Base-by-base conservation (phyloP, 2,888 invertebrate species). In the Scotopteryx bipunctaria region DNA sequence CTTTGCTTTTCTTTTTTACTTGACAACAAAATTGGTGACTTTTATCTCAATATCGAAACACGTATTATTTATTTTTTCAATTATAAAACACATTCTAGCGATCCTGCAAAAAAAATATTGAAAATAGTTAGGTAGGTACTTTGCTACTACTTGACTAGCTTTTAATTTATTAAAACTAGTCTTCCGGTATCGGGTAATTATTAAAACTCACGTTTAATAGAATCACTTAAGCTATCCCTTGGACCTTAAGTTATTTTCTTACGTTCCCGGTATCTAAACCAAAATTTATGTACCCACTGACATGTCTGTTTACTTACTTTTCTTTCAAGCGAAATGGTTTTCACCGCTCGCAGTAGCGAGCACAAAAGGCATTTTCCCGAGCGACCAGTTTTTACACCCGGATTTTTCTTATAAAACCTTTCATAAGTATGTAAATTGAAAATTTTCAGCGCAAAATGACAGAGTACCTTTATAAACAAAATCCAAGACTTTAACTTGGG, bases 371-470 rank as follows among this genome's bases (percentile, higher is more conserved):
- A 71, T 73, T 66, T 71, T 66, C 64, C 59, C 58, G 57, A 61
- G 66, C 71, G 67, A 74, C 67, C 72, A 67, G 67, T 69, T 73
- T 73, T 73, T 66, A 67, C 67, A 66, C 67, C 62, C 65, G 63
- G 66, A 78, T 77, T 74, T 76, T 73, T 71, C 64, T 71, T 73
- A 68, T 72, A 68, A 72, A 78, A 76, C 71, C 73, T 71, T 76
- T 75, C 67, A 74, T 77, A 76, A 81, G 76, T 77, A 79, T 80
- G 76, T 78, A 81, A 81, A 82, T 81, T 78, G 79, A 78, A 78
- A 75, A 71, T 72, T 74, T 74, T 64, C 61, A 63, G 57, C 59
- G 57, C 64, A 71, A 73, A 73, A 69, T 69, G 67, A 60, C 62
- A 50, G 61, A 66, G 71, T 62, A 66, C 66, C 63, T 66, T 69